Evolutionary conservation across 30 jellyfish, hydroid and myxozoan species (phyloP).

Genomic region (Hydractinia echinata): DNA sequence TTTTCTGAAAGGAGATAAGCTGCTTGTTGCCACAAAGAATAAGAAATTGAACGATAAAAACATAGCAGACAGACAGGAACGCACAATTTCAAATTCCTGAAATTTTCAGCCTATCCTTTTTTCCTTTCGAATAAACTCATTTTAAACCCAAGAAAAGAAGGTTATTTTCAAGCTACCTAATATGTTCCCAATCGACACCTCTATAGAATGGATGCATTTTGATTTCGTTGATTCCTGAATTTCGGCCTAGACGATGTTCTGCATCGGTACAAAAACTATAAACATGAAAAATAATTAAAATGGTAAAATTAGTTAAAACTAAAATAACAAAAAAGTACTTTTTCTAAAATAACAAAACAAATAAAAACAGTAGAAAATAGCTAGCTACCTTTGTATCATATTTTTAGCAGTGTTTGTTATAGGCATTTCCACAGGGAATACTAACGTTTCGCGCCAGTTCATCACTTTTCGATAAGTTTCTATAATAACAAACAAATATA

Average conservation of each 20-base stretch:
- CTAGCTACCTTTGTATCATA: conserved; percentile 55
- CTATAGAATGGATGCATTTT: conserved; percentile 77
- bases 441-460: conserved; percentile 94
- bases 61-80: not conserved
- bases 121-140: not conserved
- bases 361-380: not conserved
- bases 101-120: too few species aligned
- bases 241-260: conserved; percentile 87
- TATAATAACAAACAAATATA: not conserved
- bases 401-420: conserved; percentile 74
- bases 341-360: not conserved
- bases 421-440: conserved; percentile 92
- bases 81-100: not conserved
- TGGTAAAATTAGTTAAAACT: too few species aligned
- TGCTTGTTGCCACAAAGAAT: not conserved
- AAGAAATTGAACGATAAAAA: not conserved
- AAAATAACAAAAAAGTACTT: not conserved
- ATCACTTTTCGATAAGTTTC: conserved; percentile 95
- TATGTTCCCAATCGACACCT: conserved; percentile 92
- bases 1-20: not conserved
- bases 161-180: conserved; percentile 49
- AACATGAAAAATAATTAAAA: not conserved
- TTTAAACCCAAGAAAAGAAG: not conserved
- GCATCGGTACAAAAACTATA: conserved; percentile 79
- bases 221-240: conserved; percentile 77